Evolutionary conservation across 2,113 vertebrate species (phyloP), one percentile per base, ranked within the genome.

Genomic region (Tragelaphus imberbis): DNA sequence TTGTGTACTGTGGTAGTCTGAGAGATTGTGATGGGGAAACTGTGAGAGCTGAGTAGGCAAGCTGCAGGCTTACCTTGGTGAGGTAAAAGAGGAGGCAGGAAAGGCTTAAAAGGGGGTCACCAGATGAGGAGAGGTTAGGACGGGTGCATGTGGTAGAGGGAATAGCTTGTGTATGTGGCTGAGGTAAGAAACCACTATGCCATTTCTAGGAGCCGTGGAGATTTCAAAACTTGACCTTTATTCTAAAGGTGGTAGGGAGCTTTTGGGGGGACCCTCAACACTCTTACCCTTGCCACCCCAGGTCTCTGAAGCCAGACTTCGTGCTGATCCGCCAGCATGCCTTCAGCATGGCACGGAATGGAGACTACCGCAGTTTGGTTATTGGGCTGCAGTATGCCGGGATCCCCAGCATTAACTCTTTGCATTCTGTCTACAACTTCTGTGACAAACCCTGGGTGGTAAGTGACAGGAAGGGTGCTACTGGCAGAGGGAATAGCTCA

Each of bases 381-480:
- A 99, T 99, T 23, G 99, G 99, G 12, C 97, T 99, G 97, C 99
- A 99, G 98, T 99, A 99, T 33, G 99, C 99, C 3, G 99, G 99
- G 1, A 98, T 99, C 75, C 99, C 99, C 79, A 99, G 99, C 79
- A 98, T 99, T 58, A 99, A 99, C 98, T 99, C 99, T 77, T 96
- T 99, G 97, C 99, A 99, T 97, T 99, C 99, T 9, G 99, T 99
- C 88, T 99, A 99, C 98, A 99, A 99, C 98, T 99, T 99, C 98
- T 99, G 99, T 94, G 99, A 99, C 98, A 99, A 99, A 97, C 99
- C 99, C 47, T 99, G 99, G 99, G 99, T 99, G 99, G 99, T 99
- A 98, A 99, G 99, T 98, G 94, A 86, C 49, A 49, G 33, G 44
- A 75, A 82, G 13, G 13, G n/a, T 61, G n/a, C 91, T 88, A 23